phyloP scores from a whole-genome alignment of 2,113 vertebrate genomes.

The Tor tambroides region DNA sequence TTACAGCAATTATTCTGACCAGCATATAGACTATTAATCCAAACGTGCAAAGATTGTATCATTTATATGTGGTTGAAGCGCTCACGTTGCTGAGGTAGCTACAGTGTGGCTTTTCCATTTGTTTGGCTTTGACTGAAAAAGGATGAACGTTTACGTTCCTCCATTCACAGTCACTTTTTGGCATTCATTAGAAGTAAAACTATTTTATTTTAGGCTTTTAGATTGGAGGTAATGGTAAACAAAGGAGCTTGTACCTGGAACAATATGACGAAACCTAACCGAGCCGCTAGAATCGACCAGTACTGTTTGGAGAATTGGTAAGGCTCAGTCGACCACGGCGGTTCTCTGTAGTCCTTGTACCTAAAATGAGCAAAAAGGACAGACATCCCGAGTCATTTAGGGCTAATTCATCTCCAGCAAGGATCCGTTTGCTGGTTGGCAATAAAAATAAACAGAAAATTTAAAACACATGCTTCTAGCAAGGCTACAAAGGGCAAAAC shows the following conservation, averaged over 20 bases:
- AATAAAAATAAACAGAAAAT: constrained; percentile 21
- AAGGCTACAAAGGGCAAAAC: background rate
- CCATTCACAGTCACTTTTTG: background rate
- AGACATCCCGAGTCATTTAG: background rate
- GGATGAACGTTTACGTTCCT: background rate
- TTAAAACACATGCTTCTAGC: constrained; percentile 30
- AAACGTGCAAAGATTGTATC: background rate
- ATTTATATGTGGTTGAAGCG: background rate
- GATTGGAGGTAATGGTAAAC: background rate
- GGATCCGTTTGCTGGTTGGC: background rate
- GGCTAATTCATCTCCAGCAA: background rate
- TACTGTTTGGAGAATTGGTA: constrained; percentile 97
- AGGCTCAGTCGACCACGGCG: constrained; percentile 85
- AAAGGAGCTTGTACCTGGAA: constrained; percentile 85
- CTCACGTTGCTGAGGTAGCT: background rate
- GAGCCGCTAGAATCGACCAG: constrained; percentile 91
- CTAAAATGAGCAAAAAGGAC: constrained; percentile 69
- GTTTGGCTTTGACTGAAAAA: background rate
- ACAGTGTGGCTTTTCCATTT: constrained; percentile 4
- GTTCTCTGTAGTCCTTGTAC: constrained; percentile 97
- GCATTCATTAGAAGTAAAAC: background rate
- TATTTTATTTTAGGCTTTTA: background rate
- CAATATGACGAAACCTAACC: constrained; percentile 93
- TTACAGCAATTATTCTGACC: constrained; percentile 5
- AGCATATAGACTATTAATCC: background rate